phyloP scores from a whole-genome alignment of 1,140 invertebrate species.

The Physella acuta region DNA sequence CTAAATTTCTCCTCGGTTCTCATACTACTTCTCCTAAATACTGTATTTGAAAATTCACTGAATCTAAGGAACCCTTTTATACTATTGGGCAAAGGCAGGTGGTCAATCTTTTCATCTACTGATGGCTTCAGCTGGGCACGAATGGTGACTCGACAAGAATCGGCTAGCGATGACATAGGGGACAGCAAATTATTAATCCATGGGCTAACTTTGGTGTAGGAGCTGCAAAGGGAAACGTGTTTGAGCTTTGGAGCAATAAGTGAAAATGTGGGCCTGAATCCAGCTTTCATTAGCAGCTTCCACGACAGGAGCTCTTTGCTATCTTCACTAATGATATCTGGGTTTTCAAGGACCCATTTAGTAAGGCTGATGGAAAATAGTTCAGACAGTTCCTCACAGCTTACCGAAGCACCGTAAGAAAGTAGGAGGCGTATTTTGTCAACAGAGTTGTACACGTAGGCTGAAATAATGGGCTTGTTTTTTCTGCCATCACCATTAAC shows the following conservation, averaged over 20 bases:
- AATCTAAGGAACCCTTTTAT: slow-evolving; percentile 47
- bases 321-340: slow-evolving; percentile 44
- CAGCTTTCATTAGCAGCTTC: slow-evolving; percentile 46
- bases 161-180: slow-evolving; percentile 42
- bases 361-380: slow-evolving; percentile 48
- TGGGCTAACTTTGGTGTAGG: slow-evolving; percentile 45
- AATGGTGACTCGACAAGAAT: slow-evolving; percentile 44
- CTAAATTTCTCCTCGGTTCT: not conserved
- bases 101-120: slow-evolving; percentile 41
- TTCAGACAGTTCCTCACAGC: slow-evolving; percentile 49
- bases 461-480: slow-evolving; percentile 51
- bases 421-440: slow-evolving; percentile 50
- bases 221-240: slow-evolving; percentile 50
- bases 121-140: slow-evolving; percentile 32
- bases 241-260: slow-evolving; percentile 41
- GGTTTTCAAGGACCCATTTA: slow-evolving; percentile 52
- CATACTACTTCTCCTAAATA: slow-evolving; percentile 9
- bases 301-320: slow-evolving; percentile 50
- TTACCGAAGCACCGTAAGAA: slow-evolving; percentile 48
- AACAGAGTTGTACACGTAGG: slow-evolving; percentile 53
- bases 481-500: slow-evolving; percentile 51
- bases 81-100: slow-evolving; percentile 38
- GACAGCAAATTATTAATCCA: slow-evolving; percentile 44
- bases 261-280: slow-evolving; percentile 39
- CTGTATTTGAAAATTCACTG: slow-evolving; percentile 35